Conservation (phyloP, 2,113 vertebrate species). For the Xenotilapia leptura region DNA sequence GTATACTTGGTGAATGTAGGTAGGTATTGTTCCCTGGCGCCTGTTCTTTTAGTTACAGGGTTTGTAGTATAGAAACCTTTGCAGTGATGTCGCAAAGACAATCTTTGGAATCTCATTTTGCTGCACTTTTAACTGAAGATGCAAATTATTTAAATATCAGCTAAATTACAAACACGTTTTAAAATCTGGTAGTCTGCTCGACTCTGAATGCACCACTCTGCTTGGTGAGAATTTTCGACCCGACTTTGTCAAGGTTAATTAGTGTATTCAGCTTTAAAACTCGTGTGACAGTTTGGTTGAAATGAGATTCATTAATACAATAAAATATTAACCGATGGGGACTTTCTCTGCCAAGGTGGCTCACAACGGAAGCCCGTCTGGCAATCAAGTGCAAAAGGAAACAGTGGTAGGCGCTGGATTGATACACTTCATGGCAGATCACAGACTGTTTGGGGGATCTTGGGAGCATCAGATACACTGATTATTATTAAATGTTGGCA, state of each 20-base stretch:
- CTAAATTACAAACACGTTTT: background rate
- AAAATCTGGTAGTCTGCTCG: background rate
- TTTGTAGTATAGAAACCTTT: background rate
- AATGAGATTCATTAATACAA: constrained; percentile 24
- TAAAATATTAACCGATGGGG: constrained; percentile 19
- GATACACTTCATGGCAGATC: background rate
- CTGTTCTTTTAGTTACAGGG: background rate
- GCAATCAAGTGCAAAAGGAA: background rate
- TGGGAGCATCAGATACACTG: background rate
- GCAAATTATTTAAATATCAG: background rate
- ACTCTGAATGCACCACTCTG: background rate
- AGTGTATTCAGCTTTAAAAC: background rate
- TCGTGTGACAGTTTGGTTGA: background rate
- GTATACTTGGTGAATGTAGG: background rate
- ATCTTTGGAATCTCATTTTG: background rate
- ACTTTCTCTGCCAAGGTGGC: background rate
- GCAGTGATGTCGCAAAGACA: background rate
- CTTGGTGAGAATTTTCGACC: background rate
- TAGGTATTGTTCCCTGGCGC: background rate
- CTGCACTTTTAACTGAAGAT: background rate
- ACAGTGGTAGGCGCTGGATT: background rate
- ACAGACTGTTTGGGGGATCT: background rate
- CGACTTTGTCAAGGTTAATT: background rate
- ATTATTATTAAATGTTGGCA: background rate
- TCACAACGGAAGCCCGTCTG: background rate